Evolutionary conservation across 2,888 invertebrate species (phyloP).

Genomic region (Drosophila pseudotakahashii): DNA sequence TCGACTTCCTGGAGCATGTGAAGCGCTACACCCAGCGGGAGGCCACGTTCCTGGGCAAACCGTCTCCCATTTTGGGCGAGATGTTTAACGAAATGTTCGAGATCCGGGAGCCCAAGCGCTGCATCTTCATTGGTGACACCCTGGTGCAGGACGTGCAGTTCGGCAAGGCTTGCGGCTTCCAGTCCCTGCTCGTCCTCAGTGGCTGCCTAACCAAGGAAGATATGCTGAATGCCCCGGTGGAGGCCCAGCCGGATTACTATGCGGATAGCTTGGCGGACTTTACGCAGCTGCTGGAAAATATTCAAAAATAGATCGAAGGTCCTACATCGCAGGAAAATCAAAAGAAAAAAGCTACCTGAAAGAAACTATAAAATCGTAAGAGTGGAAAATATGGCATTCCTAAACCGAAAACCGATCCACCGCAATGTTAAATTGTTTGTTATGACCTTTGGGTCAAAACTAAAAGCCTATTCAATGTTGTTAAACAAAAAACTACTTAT

Average conservation of each 20-base stretch:
- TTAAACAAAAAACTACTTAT: neutral
- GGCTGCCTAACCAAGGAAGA: conserved; percentile 75
- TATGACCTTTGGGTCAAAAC: neutral
- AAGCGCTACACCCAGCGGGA: conserved; percentile 77
- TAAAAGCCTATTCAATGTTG: neutral
- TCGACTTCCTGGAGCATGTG: conserved; percentile 69
- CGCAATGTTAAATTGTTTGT: conserved; percentile 3
- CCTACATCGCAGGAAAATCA: neutral
- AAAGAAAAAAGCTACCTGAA: conserved; percentile 7
- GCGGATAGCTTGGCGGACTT: conserved; percentile 80
- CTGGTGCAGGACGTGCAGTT: conserved; percentile 91
- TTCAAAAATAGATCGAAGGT: conserved; percentile 29
- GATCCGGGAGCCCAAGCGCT: conserved; percentile 87
- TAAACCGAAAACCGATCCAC: conserved; percentile 5
- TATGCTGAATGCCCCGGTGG: conserved; percentile 66
- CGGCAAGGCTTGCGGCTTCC: conserved; percentile 89
- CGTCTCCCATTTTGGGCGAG: conserved; percentile 82
- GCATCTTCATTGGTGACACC: conserved; percentile 94
- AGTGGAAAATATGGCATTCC: neutral
- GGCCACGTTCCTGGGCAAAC: conserved; percentile 84
- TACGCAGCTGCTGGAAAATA: conserved; percentile 63
- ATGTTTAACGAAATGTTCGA: conserved; percentile 80
- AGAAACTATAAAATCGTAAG: neutral
- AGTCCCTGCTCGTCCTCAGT: conserved; percentile 90
- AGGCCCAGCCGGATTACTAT: conserved; percentile 77